phyloP scores from a whole-genome alignment of 2,888 invertebrate species.

The Brachypterus glaber region DNA sequence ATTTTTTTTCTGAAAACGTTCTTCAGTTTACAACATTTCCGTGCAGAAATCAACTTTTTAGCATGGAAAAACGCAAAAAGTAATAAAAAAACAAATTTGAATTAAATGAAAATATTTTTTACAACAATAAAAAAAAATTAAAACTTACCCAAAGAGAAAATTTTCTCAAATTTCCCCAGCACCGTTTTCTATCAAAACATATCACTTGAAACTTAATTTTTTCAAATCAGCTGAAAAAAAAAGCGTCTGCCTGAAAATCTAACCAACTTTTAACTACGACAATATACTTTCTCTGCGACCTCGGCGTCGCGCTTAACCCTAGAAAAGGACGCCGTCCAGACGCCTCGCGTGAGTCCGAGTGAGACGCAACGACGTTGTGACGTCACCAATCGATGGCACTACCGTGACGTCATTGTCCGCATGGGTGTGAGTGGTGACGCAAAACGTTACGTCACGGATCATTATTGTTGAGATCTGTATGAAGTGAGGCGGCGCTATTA shows the following conservation, averaged over 20 bases:
- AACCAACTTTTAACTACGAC: conserved; percentile 24
- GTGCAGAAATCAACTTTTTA: no score
- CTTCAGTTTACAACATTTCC: no score
- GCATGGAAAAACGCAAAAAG: no score
- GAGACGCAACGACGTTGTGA: conserved; percentile 19
- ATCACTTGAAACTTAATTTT: not conserved
- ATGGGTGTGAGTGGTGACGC: conserved; percentile 31
- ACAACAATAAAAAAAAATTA: no score
- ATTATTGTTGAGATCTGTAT: conserved; percentile 24
- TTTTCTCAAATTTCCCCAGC: no score
- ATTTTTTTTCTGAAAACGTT: no score
- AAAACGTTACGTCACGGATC: conserved; percentile 28
- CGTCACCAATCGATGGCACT: conserved; percentile 30
- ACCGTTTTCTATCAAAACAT: no score
- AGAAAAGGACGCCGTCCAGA: conserved; percentile 12
- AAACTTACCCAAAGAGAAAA: no score
- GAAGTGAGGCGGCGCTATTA: conserved; percentile 31
- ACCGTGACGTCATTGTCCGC: conserved; percentile 27
- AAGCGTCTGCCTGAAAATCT: conserved; percentile 18
- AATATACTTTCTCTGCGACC: conserved; percentile 32
- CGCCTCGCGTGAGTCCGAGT: conserved; percentile 16
- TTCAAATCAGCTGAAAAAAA: conserved; percentile 8
- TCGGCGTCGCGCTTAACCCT: conserved; percentile 28
- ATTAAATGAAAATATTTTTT: no score
- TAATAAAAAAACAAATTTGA: no score